Evolutionary conservation across 2,797 vertebrate genomes (phyloP).

Genomic region (Acanthis flammea): DNA sequence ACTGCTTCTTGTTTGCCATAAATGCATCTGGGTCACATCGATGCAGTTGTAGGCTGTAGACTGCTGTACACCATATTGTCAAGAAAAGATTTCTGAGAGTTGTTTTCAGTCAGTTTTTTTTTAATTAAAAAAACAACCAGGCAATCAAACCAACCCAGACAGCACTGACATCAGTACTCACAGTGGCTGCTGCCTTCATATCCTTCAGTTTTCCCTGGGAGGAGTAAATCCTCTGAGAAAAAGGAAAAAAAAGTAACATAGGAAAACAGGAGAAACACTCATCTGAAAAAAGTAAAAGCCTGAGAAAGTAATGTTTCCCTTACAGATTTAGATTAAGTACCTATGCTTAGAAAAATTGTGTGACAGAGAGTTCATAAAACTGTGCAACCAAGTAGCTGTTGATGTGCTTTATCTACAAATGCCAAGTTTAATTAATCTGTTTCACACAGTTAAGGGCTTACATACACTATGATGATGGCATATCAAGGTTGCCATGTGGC

Average conservation of each 20-base stretch:
- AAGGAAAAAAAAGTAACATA: neutral
- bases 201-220: neutral
- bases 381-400: neutral
- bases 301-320: neutral
- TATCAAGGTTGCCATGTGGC: neutral
- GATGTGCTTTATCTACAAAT: neutral
- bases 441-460: neutral
- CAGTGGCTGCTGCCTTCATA: neutral
- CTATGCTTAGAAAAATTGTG: neutral
- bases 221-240: neutral
- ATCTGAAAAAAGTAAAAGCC: neutral
- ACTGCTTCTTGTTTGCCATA: neutral
- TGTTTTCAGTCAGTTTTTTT: neutral
- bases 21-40: neutral
- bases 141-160: neutral
- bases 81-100: neutral
- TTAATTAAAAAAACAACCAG: neutral
- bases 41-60: neutral
- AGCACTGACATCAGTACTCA: neutral
- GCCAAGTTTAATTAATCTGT: neutral
- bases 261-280: neutral
- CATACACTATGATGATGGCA: neutral
- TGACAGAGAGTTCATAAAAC: neutral
- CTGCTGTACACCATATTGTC: neutral
- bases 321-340: neutral